Evolutionary conservation across 92 coral and sea anemone species (phyloP).

Genomic region (Palythoa heliodiscus): DNA sequence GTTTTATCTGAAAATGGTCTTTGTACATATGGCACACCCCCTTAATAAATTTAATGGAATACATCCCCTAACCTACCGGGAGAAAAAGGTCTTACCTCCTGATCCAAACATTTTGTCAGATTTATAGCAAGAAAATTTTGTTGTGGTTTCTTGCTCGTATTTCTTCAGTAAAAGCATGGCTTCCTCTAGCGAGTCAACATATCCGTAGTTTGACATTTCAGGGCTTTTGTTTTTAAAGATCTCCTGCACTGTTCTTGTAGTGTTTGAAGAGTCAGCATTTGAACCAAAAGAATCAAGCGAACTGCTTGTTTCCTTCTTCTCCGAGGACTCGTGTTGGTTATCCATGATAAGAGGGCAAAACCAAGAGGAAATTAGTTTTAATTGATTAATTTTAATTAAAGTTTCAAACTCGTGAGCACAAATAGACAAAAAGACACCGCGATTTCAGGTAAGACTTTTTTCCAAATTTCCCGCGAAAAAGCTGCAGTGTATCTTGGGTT

Average conservation of each 20-base stretch:
- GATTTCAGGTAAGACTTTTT: no score
- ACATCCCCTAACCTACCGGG: conserved; percentile 20
- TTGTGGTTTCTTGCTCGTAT: conserved; percentile 49
- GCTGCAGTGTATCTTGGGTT: neutral
- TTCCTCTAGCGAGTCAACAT: conserved; percentile 35
- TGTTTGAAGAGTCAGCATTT: conserved; percentile 1
- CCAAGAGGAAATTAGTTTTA: neutral
- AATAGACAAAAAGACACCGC: neutral
- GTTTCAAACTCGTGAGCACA: neutral
- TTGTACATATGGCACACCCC: conserved; percentile 16
- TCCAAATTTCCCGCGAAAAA: neutral
- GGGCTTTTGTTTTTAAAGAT: conserved; percentile 29
- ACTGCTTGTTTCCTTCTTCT: neutral
- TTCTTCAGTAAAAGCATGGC: conserved; percentile 41
- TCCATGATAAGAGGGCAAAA: conserved; percentile 10
- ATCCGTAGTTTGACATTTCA: conserved; percentile 40
- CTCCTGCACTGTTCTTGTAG: conserved; percentile 33
- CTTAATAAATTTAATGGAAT: neutral
- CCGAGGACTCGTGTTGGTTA: neutral
- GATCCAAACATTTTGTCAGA: conserved; percentile 45
- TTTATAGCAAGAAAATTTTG: conserved; percentile 47
- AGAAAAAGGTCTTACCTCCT: conserved; percentile 31
- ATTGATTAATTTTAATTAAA: neutral
- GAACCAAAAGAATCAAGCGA: neutral
- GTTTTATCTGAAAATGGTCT: neutral